Conservation (phyloP, 2,797 vertebrate genomes). For the Pseudochromis fuscus region DNA sequence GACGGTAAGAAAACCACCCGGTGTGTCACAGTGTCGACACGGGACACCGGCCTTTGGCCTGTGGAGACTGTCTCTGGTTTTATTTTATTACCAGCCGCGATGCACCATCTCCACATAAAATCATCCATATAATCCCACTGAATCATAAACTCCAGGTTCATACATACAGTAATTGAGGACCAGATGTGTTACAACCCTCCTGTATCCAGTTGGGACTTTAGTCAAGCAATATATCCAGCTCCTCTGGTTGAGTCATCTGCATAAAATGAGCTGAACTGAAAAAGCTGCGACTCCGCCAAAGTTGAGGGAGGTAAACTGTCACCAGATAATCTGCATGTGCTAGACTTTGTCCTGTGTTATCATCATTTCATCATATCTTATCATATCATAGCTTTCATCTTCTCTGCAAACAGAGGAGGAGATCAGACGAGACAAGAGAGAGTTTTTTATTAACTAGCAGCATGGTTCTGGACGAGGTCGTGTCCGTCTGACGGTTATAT, state of each 20-base stretch:
- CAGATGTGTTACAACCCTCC: constrained; percentile 18
- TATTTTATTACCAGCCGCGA: constrained; percentile 40
- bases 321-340: background rate
- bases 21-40: constrained; percentile 2
- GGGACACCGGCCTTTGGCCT: constrained; percentile 56
- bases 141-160: constrained; percentile 53
- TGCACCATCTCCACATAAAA: constrained; percentile 40
- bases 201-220: constrained; percentile 13
- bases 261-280: constrained; percentile 6
- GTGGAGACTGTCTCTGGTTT: constrained; percentile 15
- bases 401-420: background rate
- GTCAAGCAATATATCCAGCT: constrained; percentile 6
- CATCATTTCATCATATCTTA: no score
- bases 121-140: constrained; percentile 9
- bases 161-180: constrained; percentile 3
- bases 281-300: background rate
- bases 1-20: background rate
- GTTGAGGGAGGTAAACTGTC: background rate
- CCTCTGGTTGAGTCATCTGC: background rate
- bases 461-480: no score
- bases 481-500: no score
- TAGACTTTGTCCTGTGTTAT: background rate
- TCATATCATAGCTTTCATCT: no score
- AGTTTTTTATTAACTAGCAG: background rate
- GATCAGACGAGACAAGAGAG: background rate